A percentile compares a stretch with the other conserved stretches of the same genome.
These are phyloP conservation scores for Poecile montanus DNA, from an alignment of 2,797 vertebrate genomes.

Conservation along the genomic window DNA sequence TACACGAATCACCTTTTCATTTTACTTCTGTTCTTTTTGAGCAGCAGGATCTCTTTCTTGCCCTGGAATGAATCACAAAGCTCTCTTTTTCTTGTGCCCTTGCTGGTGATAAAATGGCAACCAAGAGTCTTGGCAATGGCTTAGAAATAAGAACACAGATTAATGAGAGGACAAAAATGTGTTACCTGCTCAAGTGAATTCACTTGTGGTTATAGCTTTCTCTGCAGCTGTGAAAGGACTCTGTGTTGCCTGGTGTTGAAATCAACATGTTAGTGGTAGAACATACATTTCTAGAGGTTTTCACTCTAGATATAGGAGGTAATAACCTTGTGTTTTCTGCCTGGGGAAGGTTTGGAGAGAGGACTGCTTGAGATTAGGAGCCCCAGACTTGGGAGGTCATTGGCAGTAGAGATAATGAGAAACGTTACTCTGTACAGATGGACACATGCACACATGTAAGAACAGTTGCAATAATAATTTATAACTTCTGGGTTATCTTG, in stretches of 20 bases:
- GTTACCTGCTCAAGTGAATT: background rate
- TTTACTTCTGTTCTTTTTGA: background rate
- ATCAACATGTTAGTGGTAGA: background rate
- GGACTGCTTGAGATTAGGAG: background rate
- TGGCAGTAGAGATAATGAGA: background rate
- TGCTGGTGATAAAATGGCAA: conserved; percentile 6
- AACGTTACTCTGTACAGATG: background rate
- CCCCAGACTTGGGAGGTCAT: background rate
- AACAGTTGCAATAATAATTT: background rate
- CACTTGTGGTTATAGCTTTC: background rate
- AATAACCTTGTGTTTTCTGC: background rate
- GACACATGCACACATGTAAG: fast-evolving
- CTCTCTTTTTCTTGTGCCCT: background rate
- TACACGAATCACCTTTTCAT: background rate
- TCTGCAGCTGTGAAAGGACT: background rate
- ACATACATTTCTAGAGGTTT: background rate
- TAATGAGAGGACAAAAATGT: background rate
- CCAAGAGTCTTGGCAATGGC: background rate
- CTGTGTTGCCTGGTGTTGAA: background rate
- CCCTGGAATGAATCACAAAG: background rate
- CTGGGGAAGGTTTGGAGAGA: background rate
- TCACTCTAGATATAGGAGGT: background rate
- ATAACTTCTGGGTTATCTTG: background rate
- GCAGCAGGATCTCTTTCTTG: background rate
- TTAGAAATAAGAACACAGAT: background rate